Evolutionary conservation across 1,140 invertebrate species (phyloP).

Genomic region (Scaptomyza montana): DNA sequence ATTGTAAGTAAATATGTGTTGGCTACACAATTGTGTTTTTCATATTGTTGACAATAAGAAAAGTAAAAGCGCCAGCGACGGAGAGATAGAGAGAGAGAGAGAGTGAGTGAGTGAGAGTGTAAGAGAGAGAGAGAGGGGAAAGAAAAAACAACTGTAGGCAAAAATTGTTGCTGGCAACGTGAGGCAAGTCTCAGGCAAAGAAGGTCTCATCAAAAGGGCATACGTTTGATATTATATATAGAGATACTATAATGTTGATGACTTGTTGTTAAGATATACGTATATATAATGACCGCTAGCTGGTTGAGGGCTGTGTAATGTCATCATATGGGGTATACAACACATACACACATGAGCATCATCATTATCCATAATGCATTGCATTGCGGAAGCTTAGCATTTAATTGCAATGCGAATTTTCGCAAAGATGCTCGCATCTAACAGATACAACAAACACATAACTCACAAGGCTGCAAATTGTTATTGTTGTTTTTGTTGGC

Average conservation of each 20-base stretch:
- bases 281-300: conserved; percentile 16
- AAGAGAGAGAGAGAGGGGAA: background rate
- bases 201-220: conserved; percentile 8
- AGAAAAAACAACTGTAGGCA: background rate
- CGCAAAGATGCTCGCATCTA: conserved; percentile 36
- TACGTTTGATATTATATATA: background rate
- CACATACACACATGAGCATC: background rate
- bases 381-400: conserved; percentile 62
- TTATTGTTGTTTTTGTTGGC: conserved; percentile 17
- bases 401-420: conserved; percentile 58
- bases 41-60: conserved; percentile 71
- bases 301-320: conserved; percentile 7
- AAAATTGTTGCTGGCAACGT: conserved; percentile 18
- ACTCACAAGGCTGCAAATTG: conserved; percentile 12
- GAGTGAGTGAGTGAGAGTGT: conserved; percentile 2
- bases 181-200: conserved; percentile 13
- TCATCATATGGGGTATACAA: background rate
- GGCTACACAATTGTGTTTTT: conserved; percentile 43
- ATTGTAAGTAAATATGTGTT: conserved; percentile 13
- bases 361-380: conserved; percentile 17
- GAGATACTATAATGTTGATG: conserved; percentile 17
- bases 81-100: background rate
- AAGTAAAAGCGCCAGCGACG: conserved; percentile 60
- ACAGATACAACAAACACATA: conserved; percentile 32
- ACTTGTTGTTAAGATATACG: background rate